Percentiles rank a stretch among this genome's conserved stretches.
Conservation (phyloP, 1,140 invertebrate genomes). For the Drosophila bifasciata region DNA sequence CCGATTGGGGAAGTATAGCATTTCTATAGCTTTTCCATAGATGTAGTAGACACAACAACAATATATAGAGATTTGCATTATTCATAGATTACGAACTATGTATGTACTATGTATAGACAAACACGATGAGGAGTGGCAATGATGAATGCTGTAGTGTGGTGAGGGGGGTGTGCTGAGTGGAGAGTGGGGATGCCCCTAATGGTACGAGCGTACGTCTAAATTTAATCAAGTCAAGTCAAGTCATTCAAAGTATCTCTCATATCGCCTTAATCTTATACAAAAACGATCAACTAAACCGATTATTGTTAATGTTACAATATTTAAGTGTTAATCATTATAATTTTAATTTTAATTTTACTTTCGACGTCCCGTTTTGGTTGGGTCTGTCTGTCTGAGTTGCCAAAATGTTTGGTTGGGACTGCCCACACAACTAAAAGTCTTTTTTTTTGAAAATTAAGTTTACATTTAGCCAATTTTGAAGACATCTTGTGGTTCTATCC, state of each 20-base stretch:
- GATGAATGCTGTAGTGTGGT: conserved; percentile 4
- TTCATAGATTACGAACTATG: conserved; percentile 40
- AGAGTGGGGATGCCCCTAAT: conserved; percentile 29
- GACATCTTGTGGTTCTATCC: conserved; percentile 73
- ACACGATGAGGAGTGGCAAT: conserved; percentile 31
- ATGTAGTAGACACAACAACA: conserved; percentile 74
- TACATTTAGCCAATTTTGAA: conserved; percentile 75
- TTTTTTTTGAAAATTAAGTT: conserved; percentile 71
- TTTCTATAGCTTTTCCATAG: background rate
- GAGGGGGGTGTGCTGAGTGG: conserved; percentile 2
- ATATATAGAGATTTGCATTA: conserved; percentile 43
- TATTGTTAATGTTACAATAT: conserved; percentile 50
- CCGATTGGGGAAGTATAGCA: conserved; percentile 20
- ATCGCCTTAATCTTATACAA: conserved; percentile 44
- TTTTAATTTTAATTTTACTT: background rate
- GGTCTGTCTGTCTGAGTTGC: conserved; percentile 20
- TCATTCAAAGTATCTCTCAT: conserved; percentile 50
- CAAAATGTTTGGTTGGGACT: conserved; percentile 24
- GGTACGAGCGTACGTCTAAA: conserved; percentile 40
- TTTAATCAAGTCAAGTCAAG: conserved; percentile 49
- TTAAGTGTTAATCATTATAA: conserved; percentile 21
- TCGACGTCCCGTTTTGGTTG: conserved; percentile 21
- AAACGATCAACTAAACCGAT: conserved; percentile 38
- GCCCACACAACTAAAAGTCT: conserved; percentile 65
- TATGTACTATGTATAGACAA: too few species aligned